Conservation (phyloP, 2,888 invertebrate genomes). For the Ischnus inquisitorius region DNA sequence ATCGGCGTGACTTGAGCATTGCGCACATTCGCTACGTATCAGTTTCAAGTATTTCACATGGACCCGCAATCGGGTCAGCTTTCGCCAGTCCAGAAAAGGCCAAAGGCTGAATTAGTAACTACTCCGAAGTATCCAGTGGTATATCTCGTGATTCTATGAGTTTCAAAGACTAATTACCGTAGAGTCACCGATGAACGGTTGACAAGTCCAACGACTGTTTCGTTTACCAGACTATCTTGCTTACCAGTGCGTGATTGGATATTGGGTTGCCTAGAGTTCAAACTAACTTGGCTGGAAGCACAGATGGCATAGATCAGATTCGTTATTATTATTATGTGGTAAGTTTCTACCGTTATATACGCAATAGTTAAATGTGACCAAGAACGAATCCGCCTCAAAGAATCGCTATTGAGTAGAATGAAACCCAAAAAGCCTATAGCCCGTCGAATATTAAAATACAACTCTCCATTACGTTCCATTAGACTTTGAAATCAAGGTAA, state of each 20-base stretch:
- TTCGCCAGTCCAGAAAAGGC: conserved; percentile 12
- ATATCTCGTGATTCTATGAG: conserved; percentile 3
- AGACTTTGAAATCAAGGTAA: neutral
- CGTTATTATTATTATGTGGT: neutral
- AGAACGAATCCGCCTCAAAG: too few relatives aligned
- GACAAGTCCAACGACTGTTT: conserved; percentile 10
- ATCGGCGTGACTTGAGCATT: neutral
- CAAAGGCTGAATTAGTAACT: conserved; percentile 2
- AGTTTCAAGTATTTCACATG: neutral
- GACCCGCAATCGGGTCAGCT: conserved; percentile 1
- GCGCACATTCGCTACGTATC: neutral
- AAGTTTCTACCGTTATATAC: neutral
- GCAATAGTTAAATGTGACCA: too few relatives aligned
- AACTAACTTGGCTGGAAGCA: neutral
- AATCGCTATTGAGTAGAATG: too few relatives aligned
- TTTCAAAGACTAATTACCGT: conserved; percentile 11
- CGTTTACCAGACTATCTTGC: conserved; percentile 13
- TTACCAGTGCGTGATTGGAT: neutral
- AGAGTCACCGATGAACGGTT: neutral
- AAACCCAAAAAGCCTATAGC: too few relatives aligned
- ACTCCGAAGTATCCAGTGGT: neutral
- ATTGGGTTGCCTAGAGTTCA: conserved; percentile 10
- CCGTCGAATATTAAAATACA: too few relatives aligned
- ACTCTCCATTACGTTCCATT: neutral
- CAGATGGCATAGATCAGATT: neutral